A percentile compares a stretch with the other conserved stretches of the same genome.
Evolutionary conservation across 2,797 vertebrate species (phyloP).

Genomic region (Echeneis naucrates): DNA sequence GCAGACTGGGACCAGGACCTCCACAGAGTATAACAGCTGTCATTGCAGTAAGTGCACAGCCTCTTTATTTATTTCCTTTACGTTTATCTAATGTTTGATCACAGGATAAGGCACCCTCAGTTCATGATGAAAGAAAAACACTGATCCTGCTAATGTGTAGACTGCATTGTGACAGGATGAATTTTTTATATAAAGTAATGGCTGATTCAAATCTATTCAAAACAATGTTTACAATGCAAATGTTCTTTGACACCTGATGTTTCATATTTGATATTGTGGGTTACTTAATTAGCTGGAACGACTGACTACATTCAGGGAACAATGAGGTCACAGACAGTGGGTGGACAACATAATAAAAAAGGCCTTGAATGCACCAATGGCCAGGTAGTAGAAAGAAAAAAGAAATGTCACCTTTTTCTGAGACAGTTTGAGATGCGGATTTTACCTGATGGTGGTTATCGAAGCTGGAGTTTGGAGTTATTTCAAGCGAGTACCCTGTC

Average conservation of each 20-base stretch:
- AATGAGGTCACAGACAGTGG: not conserved
- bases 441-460: not conserved
- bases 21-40: conserved; percentile 5
- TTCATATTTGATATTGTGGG: conserved; percentile 1
- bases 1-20: not conserved
- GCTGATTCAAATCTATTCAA: conserved; percentile 27
- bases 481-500: not conserved
- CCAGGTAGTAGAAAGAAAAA: not conserved
- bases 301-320: not conserved
- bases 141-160: not conserved
- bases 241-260: not conserved
- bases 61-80: conserved; percentile 33
- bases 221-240: conserved; percentile 21
- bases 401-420: not conserved
- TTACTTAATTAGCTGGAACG: conserved; percentile 12
- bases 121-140: conserved; percentile 19
- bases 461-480: not conserved
- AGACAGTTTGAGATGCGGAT: not conserved
- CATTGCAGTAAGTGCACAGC: conserved; percentile 5
- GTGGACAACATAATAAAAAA: conserved; percentile 13
- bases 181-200: conserved; percentile 1
- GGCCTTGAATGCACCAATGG: not conserved
- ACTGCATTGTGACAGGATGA: not conserved
- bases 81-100: conserved; percentile 29
- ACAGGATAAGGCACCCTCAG: conserved; percentile 14